These are phyloP conservation scores for Podilymbus podiceps DNA, from an alignment of 2,113 vertebrate genomes.

Conservation along the genomic window DNA sequence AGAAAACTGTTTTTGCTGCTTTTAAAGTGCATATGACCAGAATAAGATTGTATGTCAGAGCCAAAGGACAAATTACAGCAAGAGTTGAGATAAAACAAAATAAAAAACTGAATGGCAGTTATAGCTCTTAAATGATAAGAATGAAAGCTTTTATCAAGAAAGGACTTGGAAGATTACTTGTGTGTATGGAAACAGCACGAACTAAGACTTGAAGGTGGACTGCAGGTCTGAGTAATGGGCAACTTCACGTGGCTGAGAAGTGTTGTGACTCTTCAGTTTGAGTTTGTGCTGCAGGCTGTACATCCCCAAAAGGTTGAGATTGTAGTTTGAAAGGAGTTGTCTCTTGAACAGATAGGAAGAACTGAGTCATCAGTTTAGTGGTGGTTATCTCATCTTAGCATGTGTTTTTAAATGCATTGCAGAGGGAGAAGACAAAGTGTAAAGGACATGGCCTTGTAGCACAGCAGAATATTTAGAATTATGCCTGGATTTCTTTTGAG, in stretches of 20 bases:
- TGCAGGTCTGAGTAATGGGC: background rate
- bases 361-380: background rate
- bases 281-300: background rate
- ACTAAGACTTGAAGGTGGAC: background rate
- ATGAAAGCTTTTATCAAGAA: background rate
- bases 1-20: conserved; percentile 14
- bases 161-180: background rate
- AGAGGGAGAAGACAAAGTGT: background rate
- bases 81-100: background rate
- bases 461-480: background rate
- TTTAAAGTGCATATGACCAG: background rate
- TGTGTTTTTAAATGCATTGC: background rate
- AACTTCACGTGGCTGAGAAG: background rate
- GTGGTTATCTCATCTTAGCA: background rate
- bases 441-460: background rate
- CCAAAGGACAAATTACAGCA: background rate
- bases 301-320: background rate
- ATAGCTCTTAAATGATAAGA: background rate
- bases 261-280: background rate
- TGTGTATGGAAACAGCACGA: background rate
- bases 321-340: background rate
- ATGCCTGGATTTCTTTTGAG: background rate
- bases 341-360: background rate
- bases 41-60: background rate
- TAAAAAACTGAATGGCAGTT: background rate